Evolutionary conservation across 1,140 invertebrate genomes (phyloP).

Genomic region (Drosophila lacteicornis): DNA sequence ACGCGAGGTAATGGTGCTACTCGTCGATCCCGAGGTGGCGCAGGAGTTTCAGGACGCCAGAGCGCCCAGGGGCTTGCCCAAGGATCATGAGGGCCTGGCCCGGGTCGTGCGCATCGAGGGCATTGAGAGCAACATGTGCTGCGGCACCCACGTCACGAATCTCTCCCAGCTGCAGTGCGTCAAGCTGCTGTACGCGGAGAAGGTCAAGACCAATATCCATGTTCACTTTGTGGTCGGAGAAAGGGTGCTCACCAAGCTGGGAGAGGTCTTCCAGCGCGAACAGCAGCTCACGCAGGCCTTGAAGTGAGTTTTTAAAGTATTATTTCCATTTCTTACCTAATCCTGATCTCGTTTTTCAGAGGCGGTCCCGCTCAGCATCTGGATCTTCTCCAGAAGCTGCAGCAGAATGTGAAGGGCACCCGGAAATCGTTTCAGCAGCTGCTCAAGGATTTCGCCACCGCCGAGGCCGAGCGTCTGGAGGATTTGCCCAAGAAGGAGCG

Average conservation of each 20-base stretch:
- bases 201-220: constrained; percentile 88
- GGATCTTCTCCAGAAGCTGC: constrained; percentile 90
- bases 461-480: constrained; percentile 88
- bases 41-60: constrained; percentile 70
- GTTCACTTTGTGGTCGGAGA: constrained; percentile 90
- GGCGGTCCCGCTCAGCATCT: constrained; percentile 89
- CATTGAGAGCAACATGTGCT: constrained; percentile 93
- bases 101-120: constrained; percentile 90
- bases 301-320: constrained; percentile 50
- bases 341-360: constrained; percentile 82
- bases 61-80: constrained; percentile 88
- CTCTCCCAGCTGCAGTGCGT: constrained; percentile 91
- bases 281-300: constrained; percentile 88
- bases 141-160: constrained; percentile 93
- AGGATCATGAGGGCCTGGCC: constrained; percentile 90
- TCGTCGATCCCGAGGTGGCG: constrained; percentile 87
- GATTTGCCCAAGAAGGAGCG: constrained; percentile 75
- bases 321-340: not conserved
- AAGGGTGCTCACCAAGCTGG: constrained; percentile 88
- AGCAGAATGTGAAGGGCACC: constrained; percentile 88
- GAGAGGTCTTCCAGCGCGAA: constrained; percentile 88
- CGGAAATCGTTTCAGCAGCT: constrained; percentile 88
- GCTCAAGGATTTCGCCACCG: constrained; percentile 88
- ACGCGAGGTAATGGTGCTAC: constrained; percentile 87
- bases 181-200: constrained; percentile 90